Base-by-base conservation (phyloP, 1,140 invertebrate species). In the Drosophila athabasca region DNA sequence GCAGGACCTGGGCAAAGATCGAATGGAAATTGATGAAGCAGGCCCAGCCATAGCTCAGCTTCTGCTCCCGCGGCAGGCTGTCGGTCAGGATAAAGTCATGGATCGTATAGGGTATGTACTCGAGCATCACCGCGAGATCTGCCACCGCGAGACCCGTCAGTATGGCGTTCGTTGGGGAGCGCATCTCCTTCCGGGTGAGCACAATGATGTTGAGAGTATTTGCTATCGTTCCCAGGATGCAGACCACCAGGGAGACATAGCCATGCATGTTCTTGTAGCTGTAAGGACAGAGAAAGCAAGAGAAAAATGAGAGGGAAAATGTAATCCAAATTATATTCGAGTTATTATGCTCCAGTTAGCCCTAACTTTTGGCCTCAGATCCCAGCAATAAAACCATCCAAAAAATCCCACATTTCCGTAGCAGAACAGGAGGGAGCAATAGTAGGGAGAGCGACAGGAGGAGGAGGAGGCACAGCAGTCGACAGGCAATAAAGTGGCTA, bases 131-230 rank as follows among this genome's bases (percentile, higher is more conserved):
- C 3, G 98, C 92, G 41, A 98, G 93, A 90, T 99, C 97, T 1
- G 97, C 96, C 1, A 98, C 94, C 0, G 98, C 97, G 11, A 99
- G 92, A 9, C 96, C 97, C 0, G 97, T 98, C 95, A 95, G 93
- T 70, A 97, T 97, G 61, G 94, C 94, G 91, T 97, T 98, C 3
- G 96, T 97, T 0, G 97, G 94, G 2, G 95, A 96, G 1, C 79
- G 92, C 97, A 98, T 98, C 90, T 97, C 96, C 11, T 95, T 93
- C 3, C 97, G 94, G 0, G 97, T 98, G 17, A 99, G 93, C 4
- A 99, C 97, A 8, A 96, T 95, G 29, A 99, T 97, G 92, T 99
- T 99, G 66, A 99, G 94, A 2, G 96, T 93, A 91, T 99, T 99
- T 39, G 97, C 96, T 11, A 98, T 94, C 31, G 97, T 96, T 35